Percentiles rank a stretch among this genome's conserved stretches.
Conservation (phyloP, 2,797 vertebrate species). For the Parauchenoglanis punctatus region DNA sequence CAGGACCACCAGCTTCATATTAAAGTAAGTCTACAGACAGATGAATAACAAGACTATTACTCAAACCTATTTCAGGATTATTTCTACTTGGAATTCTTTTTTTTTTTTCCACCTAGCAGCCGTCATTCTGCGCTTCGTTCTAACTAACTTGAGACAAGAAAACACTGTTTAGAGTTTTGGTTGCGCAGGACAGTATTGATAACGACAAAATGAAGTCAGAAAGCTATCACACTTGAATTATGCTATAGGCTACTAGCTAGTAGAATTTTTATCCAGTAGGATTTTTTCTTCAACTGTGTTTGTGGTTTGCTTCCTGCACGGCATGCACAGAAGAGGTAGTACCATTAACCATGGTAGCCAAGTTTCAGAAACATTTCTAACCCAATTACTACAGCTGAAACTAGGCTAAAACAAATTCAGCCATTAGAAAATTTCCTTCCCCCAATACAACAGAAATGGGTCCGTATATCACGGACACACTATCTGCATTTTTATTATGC, state of each 20-base stretch:
- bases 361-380: background rate
- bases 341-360: background rate
- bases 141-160: background rate
- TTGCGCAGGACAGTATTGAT: background rate
- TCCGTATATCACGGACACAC: background rate
- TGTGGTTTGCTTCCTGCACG: too few relatives aligned
- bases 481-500: background rate
- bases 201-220: background rate
- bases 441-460: background rate
- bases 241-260: background rate
- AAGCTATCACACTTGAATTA: background rate
- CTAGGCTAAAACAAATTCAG: background rate
- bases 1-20: constrained; percentile 18
- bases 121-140: background rate
- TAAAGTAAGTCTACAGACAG: constrained; percentile 22
- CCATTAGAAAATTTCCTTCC: background rate
- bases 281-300: background rate
- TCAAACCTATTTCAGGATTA: constrained; percentile 4
- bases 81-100: constrained; percentile 18
- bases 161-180: background rate
- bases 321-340: background rate
- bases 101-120: background rate
- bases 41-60: constrained; percentile 1
- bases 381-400: background rate
- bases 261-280: background rate